Conservation (phyloP, 2,797 vertebrate genomes). For the Coluber constrictor region DNA sequence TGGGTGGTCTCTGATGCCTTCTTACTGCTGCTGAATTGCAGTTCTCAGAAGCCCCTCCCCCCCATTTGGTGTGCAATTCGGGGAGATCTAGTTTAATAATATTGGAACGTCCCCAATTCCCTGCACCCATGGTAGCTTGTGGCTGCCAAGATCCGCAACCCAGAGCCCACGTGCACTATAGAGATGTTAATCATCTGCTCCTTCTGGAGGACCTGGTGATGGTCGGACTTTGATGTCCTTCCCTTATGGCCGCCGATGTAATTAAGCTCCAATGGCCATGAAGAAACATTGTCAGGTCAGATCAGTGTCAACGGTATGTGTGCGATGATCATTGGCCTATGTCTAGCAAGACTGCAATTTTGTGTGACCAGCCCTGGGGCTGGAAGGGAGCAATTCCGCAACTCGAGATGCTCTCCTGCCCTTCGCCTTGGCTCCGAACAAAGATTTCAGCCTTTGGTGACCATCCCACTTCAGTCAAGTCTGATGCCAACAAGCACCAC, state of each 20-base stretch:
- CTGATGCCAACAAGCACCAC: background rate
- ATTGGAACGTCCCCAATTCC: background rate
- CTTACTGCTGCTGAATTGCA: background rate
- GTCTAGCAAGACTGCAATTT: background rate
- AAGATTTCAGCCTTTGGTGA: background rate
- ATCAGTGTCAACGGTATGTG: background rate
- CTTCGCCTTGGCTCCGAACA: background rate
- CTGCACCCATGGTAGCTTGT: background rate
- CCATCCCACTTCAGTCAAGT: background rate
- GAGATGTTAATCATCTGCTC: background rate
- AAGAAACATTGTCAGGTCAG: background rate
- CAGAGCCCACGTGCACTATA: background rate
- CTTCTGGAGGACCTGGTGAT: background rate
- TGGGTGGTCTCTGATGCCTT: background rate
- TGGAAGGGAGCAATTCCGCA: background rate
- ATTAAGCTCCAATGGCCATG: background rate
- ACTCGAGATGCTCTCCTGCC: background rate
- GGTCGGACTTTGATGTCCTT: constrained; percentile 35
- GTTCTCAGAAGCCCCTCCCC: background rate
- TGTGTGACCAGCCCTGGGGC: background rate
- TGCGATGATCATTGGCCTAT: background rate
- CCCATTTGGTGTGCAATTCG: background rate
- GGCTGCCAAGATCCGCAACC: background rate
- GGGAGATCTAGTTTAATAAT: background rate
- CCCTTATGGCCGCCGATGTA: background rate